A percentile compares a stretch with the other conserved stretches of the same genome.
These are phyloP conservation scores for Paramormyrops hopkinsi DNA, from an alignment of 2,797 vertebrate genomes.

Conservation along the genomic window DNA sequence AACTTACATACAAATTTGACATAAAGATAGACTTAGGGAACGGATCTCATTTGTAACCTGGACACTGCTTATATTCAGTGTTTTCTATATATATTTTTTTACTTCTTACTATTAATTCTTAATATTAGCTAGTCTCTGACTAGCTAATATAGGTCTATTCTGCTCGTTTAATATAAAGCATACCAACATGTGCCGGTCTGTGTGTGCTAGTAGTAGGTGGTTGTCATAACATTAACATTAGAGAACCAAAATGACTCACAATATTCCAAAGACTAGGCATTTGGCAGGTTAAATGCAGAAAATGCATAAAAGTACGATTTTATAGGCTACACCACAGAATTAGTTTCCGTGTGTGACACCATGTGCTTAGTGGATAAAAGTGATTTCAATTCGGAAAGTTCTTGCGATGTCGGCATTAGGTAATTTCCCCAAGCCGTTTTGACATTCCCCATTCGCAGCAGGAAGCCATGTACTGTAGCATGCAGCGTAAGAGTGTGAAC, in stretches of 20 bases:
- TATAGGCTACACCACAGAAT: neutral
- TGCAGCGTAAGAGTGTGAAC: neutral
- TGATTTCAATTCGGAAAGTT: neutral
- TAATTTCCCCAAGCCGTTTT: neutral
- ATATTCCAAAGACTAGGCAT: neutral
- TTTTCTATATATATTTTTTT: neutral
- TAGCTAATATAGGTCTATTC: neutral
- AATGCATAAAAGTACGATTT: neutral
- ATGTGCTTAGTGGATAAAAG: neutral
- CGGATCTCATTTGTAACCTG: neutral
- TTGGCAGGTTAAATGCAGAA: neutral
- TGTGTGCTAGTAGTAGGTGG: neutral
- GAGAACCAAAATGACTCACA: neutral
- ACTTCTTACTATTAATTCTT: neutral
- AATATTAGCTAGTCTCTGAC: neutral
- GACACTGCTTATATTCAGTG: neutral
- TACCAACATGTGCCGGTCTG: neutral
- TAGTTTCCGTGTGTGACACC: neutral
- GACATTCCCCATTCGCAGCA: neutral
- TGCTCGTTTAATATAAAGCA: neutral
- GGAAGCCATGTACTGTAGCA: neutral
- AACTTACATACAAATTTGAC: neutral
- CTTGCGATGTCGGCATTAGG: neutral
- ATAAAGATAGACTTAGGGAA: neutral
- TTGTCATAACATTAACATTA: neutral